Evolutionary conservation across 2,113 vertebrate genomes (phyloP), one percentile per base, ranked within the genome.

Genomic region (Mesembrinibis cayennensis): DNA sequence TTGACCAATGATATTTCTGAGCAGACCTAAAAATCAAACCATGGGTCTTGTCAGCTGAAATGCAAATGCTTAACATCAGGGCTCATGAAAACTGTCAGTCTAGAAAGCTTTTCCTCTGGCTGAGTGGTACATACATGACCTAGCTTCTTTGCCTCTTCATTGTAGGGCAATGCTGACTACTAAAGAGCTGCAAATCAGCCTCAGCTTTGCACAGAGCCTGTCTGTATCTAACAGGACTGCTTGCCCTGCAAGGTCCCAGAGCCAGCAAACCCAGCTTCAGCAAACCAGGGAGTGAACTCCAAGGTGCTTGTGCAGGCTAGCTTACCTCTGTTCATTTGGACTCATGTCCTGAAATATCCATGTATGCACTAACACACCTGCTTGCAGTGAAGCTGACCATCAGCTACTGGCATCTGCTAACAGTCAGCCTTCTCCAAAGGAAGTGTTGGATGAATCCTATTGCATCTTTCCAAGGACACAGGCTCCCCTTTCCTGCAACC

Each of bases 231-330:
- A 44, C 18, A 87, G 45, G 25, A 52, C 10, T 66, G 13, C 9
- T 13, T 90, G 53, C 7, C 23, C 53, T 61, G 16, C 44, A 38
- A 52, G 29, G 29, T 47, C 36, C 40, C 42, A 62, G 27, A 82
- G 21, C 5, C 61, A 82, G 23, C 30, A 93, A 74, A 88, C 6
- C 19, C 25, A n/a, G 8, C 34, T 86, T 71, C 69, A 82, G 70
- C 23, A 58, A 36, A 34, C 1, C 0, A 0, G 3, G 5, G 26
- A 25, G 19, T 42, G 32, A 94, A 29, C 11, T 40, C 13, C n/a
- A 65, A 61, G 34, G 49, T 56, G 17, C 11, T 13, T 0, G 0
- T 47, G 38, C 53, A 77, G 44, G 18, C 36, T 44, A 38, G 26
- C 9, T 40, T 81, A 21, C 16, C 50, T 62, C 21, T 66, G 49